phyloP scores from a whole-genome alignment of 2,888 invertebrate species.

The Cephalotes varians region DNA sequence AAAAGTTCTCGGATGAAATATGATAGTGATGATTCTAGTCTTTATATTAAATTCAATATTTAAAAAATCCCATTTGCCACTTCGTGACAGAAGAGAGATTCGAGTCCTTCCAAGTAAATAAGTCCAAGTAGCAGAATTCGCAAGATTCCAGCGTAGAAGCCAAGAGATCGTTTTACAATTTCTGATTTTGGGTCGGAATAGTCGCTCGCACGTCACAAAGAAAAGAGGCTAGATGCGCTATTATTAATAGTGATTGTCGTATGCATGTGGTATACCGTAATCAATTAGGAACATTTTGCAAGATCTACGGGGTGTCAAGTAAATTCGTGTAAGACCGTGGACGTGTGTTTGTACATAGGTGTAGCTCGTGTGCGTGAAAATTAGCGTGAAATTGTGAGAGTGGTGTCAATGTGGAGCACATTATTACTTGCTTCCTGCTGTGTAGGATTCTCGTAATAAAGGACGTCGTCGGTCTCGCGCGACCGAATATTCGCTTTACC shows the following conservation, averaged over 20 bases:
- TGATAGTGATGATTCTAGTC: neutral
- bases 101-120: neutral
- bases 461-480: slow-evolving; percentile 39
- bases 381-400: slow-evolving; percentile 29
- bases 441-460: slow-evolving; percentile 39
- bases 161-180: slow-evolving; percentile 62
- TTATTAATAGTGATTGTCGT: slow-evolving; percentile 36
- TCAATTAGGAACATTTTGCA: slow-evolving; percentile 28
- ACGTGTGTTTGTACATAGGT: slow-evolving; percentile 46
- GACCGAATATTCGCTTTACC: slow-evolving; percentile 54
- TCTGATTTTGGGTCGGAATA: slow-evolving; percentile 81
- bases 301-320: slow-evolving; percentile 5
- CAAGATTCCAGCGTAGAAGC: slow-evolving; percentile 50
- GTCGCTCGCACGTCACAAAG: slow-evolving; percentile 85
- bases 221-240: slow-evolving; percentile 67
- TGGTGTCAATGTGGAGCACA: slow-evolving; percentile 27
- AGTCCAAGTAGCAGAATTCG: slow-evolving; percentile 47
- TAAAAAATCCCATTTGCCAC: neutral
- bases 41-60: slow-evolving; percentile 29
- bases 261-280: slow-evolving; percentile 20
- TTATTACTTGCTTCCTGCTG: slow-evolving; percentile 64
- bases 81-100: neutral
- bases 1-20: neutral
- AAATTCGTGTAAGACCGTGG: slow-evolving; percentile 9
- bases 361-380: slow-evolving; percentile 33